These are phyloP conservation scores for Pteromalus puparum DNA, from an alignment of 1,140 invertebrate genomes.

Conservation along the genomic window DNA sequence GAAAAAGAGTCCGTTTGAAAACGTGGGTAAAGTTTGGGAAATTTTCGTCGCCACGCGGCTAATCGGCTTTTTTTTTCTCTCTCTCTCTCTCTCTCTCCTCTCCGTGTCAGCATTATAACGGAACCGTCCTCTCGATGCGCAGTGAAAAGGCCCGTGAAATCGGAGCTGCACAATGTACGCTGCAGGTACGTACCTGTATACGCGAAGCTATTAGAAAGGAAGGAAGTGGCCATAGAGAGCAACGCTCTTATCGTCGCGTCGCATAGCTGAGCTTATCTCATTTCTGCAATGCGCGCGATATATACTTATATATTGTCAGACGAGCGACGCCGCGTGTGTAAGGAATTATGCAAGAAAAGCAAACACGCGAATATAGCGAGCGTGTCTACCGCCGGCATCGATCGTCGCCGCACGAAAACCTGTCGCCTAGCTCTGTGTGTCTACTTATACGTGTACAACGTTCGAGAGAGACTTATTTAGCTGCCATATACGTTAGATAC, in stretches of 20 bases:
- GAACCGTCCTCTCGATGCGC: too few relatives aligned
- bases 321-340: background rate
- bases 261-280: background rate
- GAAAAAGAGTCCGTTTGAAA: background rate
- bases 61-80: slow-evolving; percentile 35
- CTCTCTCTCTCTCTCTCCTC: too few relatives aligned
- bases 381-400: background rate
- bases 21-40: background rate
- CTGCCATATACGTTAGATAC: background rate
- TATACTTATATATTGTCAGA: background rate
- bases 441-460: too few relatives aligned
- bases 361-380: background rate
- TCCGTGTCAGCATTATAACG: too few relatives aligned
- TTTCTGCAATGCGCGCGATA: background rate
- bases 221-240: background rate
- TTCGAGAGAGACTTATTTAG: too few relatives aligned
- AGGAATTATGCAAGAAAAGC: background rate
- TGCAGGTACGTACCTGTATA: too few relatives aligned
- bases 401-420: background rate
- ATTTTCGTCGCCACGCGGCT: slow-evolving; percentile 8
- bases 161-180: too few relatives aligned
- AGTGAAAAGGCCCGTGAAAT: too few relatives aligned
- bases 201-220: background rate
- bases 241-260: background rate
- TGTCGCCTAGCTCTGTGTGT: background rate